Percentiles rank a stretch among this genome's conserved stretches.
These are phyloP conservation scores for Lagopus leucura DNA, from an alignment of 2,113 vertebrate species.

Conservation along the genomic window DNA sequence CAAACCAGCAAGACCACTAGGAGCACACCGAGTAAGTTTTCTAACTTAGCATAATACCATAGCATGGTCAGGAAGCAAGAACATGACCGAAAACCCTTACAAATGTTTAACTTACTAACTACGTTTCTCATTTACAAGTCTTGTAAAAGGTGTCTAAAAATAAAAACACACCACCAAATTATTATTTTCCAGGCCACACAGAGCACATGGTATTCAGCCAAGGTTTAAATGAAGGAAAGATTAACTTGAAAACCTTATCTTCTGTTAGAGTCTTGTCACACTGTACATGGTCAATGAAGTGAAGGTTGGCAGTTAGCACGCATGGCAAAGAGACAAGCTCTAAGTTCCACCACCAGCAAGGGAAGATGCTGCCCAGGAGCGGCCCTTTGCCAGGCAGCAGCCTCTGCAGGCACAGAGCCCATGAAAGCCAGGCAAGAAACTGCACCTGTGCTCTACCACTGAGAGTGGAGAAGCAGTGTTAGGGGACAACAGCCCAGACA, in stretches of 20 bases:
- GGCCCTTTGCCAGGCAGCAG: neutral
- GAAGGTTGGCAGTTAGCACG: neutral
- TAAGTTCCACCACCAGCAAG: neutral
- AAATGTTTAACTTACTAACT: neutral
- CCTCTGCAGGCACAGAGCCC: neutral
- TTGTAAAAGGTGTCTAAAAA: neutral
- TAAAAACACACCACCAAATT: neutral
- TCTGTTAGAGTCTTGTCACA: neutral
- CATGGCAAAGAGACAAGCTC: neutral
- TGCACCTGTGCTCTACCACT: accelerated
- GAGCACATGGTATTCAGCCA: neutral
- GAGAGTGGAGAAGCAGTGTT: neutral
- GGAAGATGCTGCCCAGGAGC: neutral
- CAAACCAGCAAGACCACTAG: conserved; percentile 5
- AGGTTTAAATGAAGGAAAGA: neutral
- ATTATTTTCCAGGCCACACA: neutral
- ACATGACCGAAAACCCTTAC: neutral
- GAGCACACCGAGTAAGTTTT: conserved; percentile 7
- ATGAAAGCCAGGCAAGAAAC: accelerated
- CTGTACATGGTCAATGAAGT: neutral
- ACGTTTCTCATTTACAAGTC: neutral
- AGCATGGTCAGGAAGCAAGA: neutral
- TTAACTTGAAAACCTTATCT: neutral
- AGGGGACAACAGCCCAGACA: neutral
- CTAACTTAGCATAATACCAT: neutral